Base-by-base conservation (phyloP, 2,888 invertebrate genomes). In the Drosophila heteroneura region DNA sequence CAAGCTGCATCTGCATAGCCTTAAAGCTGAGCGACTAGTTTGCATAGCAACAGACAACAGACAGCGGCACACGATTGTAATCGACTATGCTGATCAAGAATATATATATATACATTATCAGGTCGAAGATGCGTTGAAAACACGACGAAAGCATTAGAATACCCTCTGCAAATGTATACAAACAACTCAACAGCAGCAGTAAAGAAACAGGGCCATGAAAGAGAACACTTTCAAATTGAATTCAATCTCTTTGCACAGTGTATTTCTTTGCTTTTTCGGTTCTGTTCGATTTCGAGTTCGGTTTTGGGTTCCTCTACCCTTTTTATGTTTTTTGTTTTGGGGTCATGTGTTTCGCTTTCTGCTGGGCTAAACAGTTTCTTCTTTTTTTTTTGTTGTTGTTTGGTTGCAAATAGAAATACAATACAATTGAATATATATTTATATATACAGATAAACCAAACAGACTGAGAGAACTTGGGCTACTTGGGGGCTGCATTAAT, bases 291-390 rank as follows among this genome's bases (percentile, higher is more conserved):
- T 78, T 67, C 30, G 52, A 35, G 56, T 69, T 33, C 53, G 79
- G 67, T 74, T 79, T 79, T 62, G 26, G 61, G 61, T 77, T 79
- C 70, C 62, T 61, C 58, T 57, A 35, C 35, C 60, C 7, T 53
- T 51, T 64, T 16, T 16, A 1, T 19, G 12, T 14, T 51, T 32
- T 41, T 65, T 26, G 4, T 47, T 81, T 78, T 81, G 61, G 78
- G 79, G 82, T 81, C 69, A 79, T 68, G 59, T 73, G 73, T 71
- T 73, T 82, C 57, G 52, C 57, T 77, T 81, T 77, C 65, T 80
- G 78, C 77, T 79, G 81, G 30, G 59, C 74, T 81, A 61, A 70
- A 52, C 81, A 76, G 10, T 73, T 64, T 73, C 26, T 26, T 26
- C 26, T 41, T 64, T 28, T 33, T 28, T 37, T 28, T 28, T 28